Evolutionary conservation across 1,140 invertebrate species (phyloP), one percentile per base, ranked within the genome.

Genomic region (Drosophila trapezifrons): DNA sequence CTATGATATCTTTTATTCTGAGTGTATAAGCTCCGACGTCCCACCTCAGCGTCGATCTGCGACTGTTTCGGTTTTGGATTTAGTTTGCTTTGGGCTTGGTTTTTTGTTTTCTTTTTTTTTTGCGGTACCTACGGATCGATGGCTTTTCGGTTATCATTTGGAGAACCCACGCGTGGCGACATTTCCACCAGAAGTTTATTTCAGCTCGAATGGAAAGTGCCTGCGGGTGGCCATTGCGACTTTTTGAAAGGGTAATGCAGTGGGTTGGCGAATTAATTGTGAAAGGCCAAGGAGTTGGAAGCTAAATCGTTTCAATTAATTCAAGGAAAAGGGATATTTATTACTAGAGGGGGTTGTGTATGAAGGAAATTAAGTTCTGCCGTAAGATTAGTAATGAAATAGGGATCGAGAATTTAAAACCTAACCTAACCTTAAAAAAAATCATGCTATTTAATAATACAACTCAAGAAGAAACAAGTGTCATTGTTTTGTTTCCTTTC

Each of bases 71-170:
- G 60, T 47, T 59, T 52, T 51, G 74, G 80, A 42, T 66, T 74
- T 64, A 73, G 72, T 46, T 67, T 64, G 59, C 75, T 60, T 32
- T 49, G 35, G 45, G 35, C 12, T 47, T 22, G 32, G 12, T 42
- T 40, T 8, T 64, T 17, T 52, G 32, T 13, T 35, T 12, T 35
- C 9, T 35, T 57, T 18, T 45, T 56, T 78, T 64, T 77, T 65
- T 62, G 75, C 69, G 65, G 55, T 46, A 46, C 56, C 52, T 72
- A 71, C 46, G 57, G 65, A 85, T 86, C 69, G 74, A 86, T 86
- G 82, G 75, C 62, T 85, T 85, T 82, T 79, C 35, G 83, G 75
- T 82, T 85, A 86, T 87, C 82, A 86, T 79, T 86, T 72, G 76
- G 63, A 71, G 80, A 83, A 58, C 76, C 80, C 75, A 85, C 80